Evolutionary conservation across 1,140 invertebrate species (phyloP).

Genomic region (Camponotus vicinus): DNA sequence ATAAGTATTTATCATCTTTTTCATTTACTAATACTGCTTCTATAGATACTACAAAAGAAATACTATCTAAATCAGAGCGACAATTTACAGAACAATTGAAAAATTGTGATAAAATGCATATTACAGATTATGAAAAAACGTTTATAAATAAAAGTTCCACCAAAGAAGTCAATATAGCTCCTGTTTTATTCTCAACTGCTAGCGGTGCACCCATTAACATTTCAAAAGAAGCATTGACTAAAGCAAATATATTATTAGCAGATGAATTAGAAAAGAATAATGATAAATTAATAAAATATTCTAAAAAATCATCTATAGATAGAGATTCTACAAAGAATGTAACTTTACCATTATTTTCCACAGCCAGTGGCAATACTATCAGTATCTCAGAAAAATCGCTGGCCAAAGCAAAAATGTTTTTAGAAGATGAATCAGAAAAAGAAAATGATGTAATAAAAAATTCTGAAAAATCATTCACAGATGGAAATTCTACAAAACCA

Average conservation of each 20-base stretch:
- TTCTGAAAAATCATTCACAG: not conserved
- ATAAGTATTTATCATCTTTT: not conserved
- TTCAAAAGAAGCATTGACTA: constrained; percentile 60
- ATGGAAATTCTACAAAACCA: not conserved
- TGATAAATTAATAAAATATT: not conserved
- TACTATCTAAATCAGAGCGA: not conserved
- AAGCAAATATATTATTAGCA: constrained; percentile 57
- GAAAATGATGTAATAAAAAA: not conserved
- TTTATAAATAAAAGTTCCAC: not conserved
- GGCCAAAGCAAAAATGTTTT: constrained; percentile 49
- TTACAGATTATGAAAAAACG: not conserved
- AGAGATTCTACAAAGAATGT: no score
- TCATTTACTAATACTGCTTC: constrained; percentile 1
- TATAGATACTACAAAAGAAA: not conserved
- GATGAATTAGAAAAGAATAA: not conserved
- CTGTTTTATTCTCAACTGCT: constrained; percentile 72
- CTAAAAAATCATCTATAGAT: no score
- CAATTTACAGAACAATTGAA: not conserved
- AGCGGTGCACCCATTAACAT: constrained; percentile 72
- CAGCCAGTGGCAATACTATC: no score
- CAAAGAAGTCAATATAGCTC: constrained; percentile 4
- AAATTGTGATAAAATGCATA: not conserved
- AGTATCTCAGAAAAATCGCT: no score
- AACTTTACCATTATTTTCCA: no score
- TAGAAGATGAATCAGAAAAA: constrained; percentile 10